phyloP scores from a whole-genome alignment of 2,888 invertebrate genomes.

The Ommatoiulus sabulosus region DNA sequence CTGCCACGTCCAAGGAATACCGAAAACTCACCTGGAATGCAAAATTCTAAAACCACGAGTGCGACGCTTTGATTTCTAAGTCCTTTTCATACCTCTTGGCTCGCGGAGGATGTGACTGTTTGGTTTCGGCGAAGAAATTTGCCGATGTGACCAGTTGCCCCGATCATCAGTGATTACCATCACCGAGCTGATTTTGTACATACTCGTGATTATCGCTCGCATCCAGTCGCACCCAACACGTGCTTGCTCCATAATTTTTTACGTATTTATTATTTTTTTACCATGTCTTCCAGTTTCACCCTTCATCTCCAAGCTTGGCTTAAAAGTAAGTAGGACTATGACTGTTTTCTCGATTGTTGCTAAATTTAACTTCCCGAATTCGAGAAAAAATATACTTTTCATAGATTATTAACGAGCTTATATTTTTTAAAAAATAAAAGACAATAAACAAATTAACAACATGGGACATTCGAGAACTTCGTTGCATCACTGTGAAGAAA shows the following conservation, averaged over 20 bases:
- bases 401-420: too few relatives aligned
- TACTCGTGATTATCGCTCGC: neutral
- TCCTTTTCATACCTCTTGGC: neutral
- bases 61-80: neutral
- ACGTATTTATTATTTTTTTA: conserved; percentile 36
- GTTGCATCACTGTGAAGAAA: too few relatives aligned
- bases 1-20: conserved; percentile 25
- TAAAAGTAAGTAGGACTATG: neutral
- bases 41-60: conserved; percentile 12
- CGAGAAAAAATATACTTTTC: too few relatives aligned
- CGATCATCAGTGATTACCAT: neutral
- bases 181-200: conserved; percentile 6
- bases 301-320: neutral
- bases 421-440: too few relatives aligned
- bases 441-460: too few relatives aligned
- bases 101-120: neutral
- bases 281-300: conserved; percentile 10
- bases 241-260: neutral
- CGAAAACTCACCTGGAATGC: conserved; percentile 30
- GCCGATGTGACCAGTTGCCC: neutral
- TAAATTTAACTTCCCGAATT: too few relatives aligned
- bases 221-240: neutral
- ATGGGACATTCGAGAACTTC: too few relatives aligned
- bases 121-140: neutral
- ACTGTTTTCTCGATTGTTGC: neutral